Percentiles rank a stretch among this genome's conserved stretches.
Conservation (phyloP, 2,888 invertebrate genomes). For the Cosmorhoe ocellata region DNA sequence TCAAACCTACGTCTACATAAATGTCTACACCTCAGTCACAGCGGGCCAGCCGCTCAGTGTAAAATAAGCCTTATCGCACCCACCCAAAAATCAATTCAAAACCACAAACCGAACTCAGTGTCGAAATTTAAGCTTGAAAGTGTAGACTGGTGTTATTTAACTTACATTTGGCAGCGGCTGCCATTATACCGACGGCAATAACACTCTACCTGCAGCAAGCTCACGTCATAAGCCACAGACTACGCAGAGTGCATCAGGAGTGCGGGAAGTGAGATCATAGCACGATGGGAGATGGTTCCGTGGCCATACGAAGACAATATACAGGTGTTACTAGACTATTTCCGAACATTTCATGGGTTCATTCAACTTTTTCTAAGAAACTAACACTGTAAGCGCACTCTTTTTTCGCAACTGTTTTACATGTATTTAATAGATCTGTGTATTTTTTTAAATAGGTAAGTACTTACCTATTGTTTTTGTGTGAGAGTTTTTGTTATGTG, state of each 20-base stretch:
- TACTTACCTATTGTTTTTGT: too few relatives aligned
- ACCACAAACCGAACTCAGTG: slow-evolving; percentile 8
- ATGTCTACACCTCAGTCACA: too few relatives aligned
- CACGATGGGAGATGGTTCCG: background rate
- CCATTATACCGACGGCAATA: slow-evolving; percentile 18
- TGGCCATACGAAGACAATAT: background rate
- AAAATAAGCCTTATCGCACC: background rate
- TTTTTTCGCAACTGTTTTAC: too few relatives aligned
- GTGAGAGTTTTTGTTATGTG: too few relatives aligned
- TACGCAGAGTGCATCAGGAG: slow-evolving; percentile 13
- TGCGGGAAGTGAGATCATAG: background rate
- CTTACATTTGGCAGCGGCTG: slow-evolving; percentile 10
- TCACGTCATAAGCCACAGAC: slow-evolving; percentile 16
- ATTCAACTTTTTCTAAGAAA: too few relatives aligned
- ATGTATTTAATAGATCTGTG: too few relatives aligned
- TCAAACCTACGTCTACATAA: too few relatives aligned
- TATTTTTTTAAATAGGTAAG: too few relatives aligned
- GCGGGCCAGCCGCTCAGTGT: too few relatives aligned
- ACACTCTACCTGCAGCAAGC: slow-evolving; percentile 16
- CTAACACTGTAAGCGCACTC: too few relatives aligned
- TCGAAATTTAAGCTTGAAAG: slow-evolving; percentile 9
- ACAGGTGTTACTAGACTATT: too few relatives aligned
- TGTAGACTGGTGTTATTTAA: slow-evolving; percentile 14
- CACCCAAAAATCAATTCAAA: background rate
- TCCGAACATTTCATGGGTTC: too few relatives aligned